These are phyloP conservation scores for Orthonevra nobilis DNA, from an alignment of 2,888 invertebrate species.

Conservation along the genomic window DNA sequence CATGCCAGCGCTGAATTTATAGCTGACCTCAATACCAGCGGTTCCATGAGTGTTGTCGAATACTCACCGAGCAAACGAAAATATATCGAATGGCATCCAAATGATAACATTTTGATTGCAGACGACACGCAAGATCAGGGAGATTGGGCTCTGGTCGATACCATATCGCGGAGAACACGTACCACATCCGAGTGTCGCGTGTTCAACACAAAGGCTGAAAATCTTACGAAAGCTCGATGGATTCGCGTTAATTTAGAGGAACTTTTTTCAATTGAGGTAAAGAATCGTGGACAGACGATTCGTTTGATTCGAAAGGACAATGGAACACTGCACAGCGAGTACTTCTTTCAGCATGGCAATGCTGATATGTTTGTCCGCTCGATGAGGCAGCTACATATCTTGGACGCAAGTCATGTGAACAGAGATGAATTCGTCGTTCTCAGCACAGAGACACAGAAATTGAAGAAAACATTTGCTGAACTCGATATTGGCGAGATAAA, in stretches of 20 bases:
- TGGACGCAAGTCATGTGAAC: conserved; percentile 82
- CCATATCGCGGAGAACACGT: conserved; percentile 80
- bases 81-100: conserved; percentile 91
- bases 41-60: conserved; percentile 77
- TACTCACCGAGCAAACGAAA: conserved; percentile 81
- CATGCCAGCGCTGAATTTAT: conserved; percentile 84
- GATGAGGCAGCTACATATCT: conserved; percentile 76
- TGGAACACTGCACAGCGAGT: conserved; percentile 84
- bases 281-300: conserved; percentile 82
- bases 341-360: conserved; percentile 93
- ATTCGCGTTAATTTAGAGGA: conserved; percentile 84
- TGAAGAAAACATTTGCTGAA: conserved; percentile 93
- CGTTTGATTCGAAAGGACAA: conserved; percentile 84
- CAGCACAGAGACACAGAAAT: conserved; percentile 85
- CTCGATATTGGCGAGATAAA: conserved; percentile 84
- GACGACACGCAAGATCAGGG: conserved; percentile 90
- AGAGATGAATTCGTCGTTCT: conserved; percentile 87
- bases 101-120: conserved; percentile 85
- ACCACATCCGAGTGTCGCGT: conserved; percentile 78
- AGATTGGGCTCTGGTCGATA: conserved; percentile 90
- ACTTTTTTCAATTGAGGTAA: conserved; percentile 84
- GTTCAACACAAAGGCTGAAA: conserved; percentile 77
- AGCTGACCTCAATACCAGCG: conserved; percentile 83
- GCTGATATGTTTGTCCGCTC: conserved; percentile 84
- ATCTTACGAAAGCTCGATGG: conserved; percentile 78